A percentile compares a stretch with the other conserved stretches of the same genome.
Evolutionary conservation across 1,140 invertebrate genomes (phyloP).

Genomic region (Pseudachorutes palmiensis): DNA sequence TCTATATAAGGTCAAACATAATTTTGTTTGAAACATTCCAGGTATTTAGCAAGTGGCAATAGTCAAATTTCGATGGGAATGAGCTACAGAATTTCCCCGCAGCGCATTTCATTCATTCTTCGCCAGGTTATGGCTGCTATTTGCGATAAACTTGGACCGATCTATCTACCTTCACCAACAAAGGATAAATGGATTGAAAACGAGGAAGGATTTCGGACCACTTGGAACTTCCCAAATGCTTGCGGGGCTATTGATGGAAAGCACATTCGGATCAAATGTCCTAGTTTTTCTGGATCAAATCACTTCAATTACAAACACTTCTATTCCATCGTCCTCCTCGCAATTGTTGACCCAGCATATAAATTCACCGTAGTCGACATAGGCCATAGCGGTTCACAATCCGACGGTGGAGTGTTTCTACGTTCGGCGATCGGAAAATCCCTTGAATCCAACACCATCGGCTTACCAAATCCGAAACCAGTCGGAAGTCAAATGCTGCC

Average conservation of each 20-base stretch:
- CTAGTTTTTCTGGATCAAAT: constrained; percentile 31
- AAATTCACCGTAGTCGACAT: constrained; percentile 36
- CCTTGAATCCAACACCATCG: constrained; percentile 22
- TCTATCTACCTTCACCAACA: constrained; percentile 6
- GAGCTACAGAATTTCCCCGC: constrained; percentile 14
- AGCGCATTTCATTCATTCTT: constrained; percentile 4
- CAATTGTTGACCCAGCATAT: constrained; percentile 27
- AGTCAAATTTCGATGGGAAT: not conserved
- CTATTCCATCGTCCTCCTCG: constrained; percentile 32
- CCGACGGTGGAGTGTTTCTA: constrained; percentile 32
- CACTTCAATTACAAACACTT: constrained; percentile 42
- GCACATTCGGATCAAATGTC: constrained; percentile 38
- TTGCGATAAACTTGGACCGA: not conserved
- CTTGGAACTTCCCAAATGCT: constrained; percentile 38
- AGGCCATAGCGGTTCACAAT: constrained; percentile 29
- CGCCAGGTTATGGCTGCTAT: constrained; percentile 4
- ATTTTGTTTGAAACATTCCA: not conserved
- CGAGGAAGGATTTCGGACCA: constrained; percentile 6
- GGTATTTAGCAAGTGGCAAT: constrained; percentile 19
- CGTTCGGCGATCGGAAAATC: constrained; percentile 23
- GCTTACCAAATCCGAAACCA: constrained; percentile 30
- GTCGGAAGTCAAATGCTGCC: constrained; percentile 29
- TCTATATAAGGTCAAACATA: too few species aligned
- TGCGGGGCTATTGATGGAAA: constrained; percentile 41
- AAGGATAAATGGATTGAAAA: constrained; percentile 5